A percentile compares a stretch with the other conserved stretches of the same genome.
Evolutionary conservation across 2,113 vertebrate species (phyloP).

Genomic region (Perca fluviatilis): DNA sequence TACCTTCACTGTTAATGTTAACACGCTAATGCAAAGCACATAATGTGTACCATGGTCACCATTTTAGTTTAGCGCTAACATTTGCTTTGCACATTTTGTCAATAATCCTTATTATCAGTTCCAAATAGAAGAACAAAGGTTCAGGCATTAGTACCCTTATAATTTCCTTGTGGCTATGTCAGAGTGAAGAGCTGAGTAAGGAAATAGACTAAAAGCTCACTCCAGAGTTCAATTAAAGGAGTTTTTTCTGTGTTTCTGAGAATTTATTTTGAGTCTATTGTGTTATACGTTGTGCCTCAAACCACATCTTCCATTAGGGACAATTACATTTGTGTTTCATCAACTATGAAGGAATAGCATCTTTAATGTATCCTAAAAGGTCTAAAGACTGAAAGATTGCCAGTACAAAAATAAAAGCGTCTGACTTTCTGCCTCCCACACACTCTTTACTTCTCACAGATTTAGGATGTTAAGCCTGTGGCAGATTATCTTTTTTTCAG

Average conservation of each 20-base stretch:
- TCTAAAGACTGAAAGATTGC: conserved; percentile 33
- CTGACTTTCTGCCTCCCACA: conserved; percentile 46
- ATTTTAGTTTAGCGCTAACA: not conserved
- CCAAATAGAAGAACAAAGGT: conserved; percentile 10
- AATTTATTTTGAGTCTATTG: conserved; percentile 35
- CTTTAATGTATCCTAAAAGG: conserved; percentile 21
- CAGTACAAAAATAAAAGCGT: conserved; percentile 5
- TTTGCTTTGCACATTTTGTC: not conserved
- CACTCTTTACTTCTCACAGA: conserved; percentile 33
- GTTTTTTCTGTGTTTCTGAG: conserved; percentile 26
- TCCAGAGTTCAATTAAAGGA: conserved; percentile 41
- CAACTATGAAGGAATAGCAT: conserved; percentile 8
- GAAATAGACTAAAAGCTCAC: conserved; percentile 48
- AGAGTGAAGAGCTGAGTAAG: conserved; percentile 5
- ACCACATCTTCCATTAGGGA: conserved; percentile 56
- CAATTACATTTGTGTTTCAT: conserved; percentile 1
- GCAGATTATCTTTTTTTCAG: conserved; percentile 50
- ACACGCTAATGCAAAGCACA: no score
- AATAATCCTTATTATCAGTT: not conserved
- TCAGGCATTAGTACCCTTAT: not conserved
- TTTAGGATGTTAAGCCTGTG: conserved; percentile 43
- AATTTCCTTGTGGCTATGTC: conserved; percentile 11
- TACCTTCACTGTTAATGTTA: not conserved
- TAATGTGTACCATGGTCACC: not conserved
- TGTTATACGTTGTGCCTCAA: conserved; percentile 26